phyloP scores from a whole-genome alignment of 2,113 vertebrate species.

The Lutjanus erythropterus region DNA sequence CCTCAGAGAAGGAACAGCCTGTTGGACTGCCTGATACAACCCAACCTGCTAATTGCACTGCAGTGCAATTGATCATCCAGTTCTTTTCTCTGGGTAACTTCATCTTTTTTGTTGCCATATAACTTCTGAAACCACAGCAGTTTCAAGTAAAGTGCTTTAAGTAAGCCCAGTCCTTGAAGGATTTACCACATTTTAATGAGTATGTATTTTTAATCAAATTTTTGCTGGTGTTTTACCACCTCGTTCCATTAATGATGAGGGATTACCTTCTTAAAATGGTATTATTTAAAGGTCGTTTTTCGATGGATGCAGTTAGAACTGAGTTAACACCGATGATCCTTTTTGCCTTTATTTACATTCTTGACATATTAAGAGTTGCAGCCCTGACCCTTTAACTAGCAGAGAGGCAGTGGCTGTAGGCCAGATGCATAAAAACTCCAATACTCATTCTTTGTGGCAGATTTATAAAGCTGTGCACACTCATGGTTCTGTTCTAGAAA shows the following conservation, averaged over 20 bases:
- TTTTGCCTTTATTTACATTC: neutral
- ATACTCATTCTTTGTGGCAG: neutral
- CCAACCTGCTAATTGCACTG: constrained; percentile 51
- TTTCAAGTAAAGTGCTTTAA: constrained; percentile 7
- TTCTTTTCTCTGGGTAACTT: constrained; percentile 25
- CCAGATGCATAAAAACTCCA: neutral
- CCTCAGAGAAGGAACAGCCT: constrained; percentile 7
- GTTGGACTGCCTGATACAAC: constrained; percentile 15
- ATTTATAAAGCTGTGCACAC: neutral
- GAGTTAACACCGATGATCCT: neutral
- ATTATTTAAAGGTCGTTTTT: constrained; percentile 1
- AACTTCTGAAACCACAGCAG: constrained; percentile 6
- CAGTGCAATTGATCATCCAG: constrained; percentile 52
- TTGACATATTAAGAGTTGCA: neutral
- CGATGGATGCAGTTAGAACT: neutral
- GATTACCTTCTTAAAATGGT: constrained; percentile 3
- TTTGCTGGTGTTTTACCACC: neutral
- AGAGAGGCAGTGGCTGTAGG: neutral
- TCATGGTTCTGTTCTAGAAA: neutral
- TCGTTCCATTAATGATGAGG: constrained; percentile 1
- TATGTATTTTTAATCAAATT: constrained; percentile 38
- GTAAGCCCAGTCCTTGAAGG: constrained; percentile 1
- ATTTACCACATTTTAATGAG: constrained; percentile 14
- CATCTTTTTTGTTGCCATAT: constrained; percentile 13
- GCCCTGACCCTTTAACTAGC: neutral